Percentiles rank a stretch among this genome's conserved stretches.
Conservation (phyloP, 2,888 invertebrate species). For the Mythimna vitellina region DNA sequence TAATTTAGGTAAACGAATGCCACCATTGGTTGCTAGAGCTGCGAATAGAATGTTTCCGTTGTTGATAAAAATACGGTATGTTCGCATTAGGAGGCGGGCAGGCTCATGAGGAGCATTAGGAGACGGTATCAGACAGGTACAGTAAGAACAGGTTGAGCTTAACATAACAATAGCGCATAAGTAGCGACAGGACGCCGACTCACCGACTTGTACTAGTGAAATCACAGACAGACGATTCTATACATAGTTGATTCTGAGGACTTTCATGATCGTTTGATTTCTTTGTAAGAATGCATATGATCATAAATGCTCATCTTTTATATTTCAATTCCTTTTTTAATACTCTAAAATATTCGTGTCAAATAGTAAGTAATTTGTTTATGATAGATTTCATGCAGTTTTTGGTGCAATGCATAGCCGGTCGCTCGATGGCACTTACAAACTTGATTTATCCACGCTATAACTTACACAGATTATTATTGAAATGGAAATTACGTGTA, state of each 20-base stretch:
- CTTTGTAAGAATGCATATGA: background rate
- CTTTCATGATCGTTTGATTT: background rate
- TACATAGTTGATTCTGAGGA: background rate
- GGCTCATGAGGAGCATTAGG: slow-evolving; percentile 45
- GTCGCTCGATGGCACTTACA: slow-evolving; percentile 60
- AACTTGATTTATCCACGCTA: slow-evolving; percentile 72
- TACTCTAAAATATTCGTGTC: slow-evolving; percentile 1
- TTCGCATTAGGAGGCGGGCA: slow-evolving; percentile 21
- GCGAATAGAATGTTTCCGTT: slow-evolving; percentile 48
- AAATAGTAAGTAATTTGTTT: slow-evolving; percentile 28
- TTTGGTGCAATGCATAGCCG: slow-evolving; percentile 33
- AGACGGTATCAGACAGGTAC: slow-evolving; percentile 53
- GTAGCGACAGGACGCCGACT: slow-evolving; percentile 36
- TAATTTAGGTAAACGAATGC: slow-evolving; percentile 60
- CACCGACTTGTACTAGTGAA: slow-evolving; percentile 27
- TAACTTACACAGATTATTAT: slow-evolving; percentile 77
- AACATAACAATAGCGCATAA: slow-evolving; percentile 48
- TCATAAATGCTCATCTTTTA: slow-evolving; percentile 1
- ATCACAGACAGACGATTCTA: slow-evolving; percentile 19
- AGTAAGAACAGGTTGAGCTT: slow-evolving; percentile 44
- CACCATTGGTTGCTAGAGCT: slow-evolving; percentile 45
- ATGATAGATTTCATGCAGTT: slow-evolving; percentile 32
- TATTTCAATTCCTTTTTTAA: slow-evolving; percentile 5
- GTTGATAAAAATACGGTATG: slow-evolving; percentile 55
- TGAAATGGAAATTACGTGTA: slow-evolving; percentile 75